These are phyloP conservation scores for Pterois miles DNA, from an alignment of 2,797 vertebrate genomes.

Conservation along the genomic window DNA sequence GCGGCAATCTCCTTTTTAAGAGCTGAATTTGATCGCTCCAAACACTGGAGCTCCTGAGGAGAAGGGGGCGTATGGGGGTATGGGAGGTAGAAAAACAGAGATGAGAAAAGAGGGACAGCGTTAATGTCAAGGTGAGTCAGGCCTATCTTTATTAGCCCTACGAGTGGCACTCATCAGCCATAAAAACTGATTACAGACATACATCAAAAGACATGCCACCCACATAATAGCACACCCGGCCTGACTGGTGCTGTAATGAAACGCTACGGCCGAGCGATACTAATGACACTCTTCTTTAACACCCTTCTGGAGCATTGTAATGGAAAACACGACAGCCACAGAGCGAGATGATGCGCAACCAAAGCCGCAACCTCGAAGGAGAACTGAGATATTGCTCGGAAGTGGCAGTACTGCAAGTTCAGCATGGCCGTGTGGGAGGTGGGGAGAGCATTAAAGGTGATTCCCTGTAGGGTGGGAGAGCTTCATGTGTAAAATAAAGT, in stretches of 20 bases:
- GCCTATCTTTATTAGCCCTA: slow-evolving; percentile 20
- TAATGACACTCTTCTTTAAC: not conserved
- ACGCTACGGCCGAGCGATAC: not conserved
- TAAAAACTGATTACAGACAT: slow-evolving; percentile 58
- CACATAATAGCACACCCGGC: not conserved
- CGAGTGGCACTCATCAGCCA: slow-evolving; percentile 1
- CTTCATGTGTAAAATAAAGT: not conserved
- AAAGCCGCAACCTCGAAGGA: slow-evolving; percentile 18
- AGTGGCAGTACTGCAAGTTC: slow-evolving; percentile 14
- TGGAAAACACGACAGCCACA: slow-evolving; percentile 5
- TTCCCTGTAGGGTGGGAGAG: not conserved
- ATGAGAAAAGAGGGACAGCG: not conserved
- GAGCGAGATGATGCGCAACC: not conserved
- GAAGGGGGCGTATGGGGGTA: not conserved
- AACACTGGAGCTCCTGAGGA: slow-evolving; percentile 79
- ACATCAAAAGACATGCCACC: slow-evolving; percentile 31
- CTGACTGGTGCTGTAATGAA: not conserved
- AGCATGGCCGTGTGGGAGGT: not conserved
- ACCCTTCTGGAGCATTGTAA: not conserved
- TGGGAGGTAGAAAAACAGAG: not conserved
- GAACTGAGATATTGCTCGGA: slow-evolving; percentile 37
- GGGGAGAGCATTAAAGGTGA: not conserved
- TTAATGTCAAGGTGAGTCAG: slow-evolving; percentile 11
- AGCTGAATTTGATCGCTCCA: slow-evolving; percentile 74
- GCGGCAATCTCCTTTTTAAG: slow-evolving; percentile 75